Evolutionary conservation across 2,888 invertebrate species (phyloP).

Genomic region (Linnaemya tessellans): DNA sequence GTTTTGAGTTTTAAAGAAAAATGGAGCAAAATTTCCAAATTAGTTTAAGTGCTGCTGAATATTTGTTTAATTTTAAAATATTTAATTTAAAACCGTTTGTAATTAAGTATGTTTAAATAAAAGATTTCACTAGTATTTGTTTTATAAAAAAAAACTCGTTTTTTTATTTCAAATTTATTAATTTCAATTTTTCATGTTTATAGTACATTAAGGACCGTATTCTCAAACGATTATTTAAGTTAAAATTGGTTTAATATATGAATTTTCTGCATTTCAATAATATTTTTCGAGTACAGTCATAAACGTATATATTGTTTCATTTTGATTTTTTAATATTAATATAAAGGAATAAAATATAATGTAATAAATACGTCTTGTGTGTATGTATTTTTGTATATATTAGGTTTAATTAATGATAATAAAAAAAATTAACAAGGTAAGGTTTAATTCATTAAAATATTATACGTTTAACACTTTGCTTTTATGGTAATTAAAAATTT

Average conservation of each 20-base stretch:
- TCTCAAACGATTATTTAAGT: background rate
- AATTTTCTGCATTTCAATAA: background rate
- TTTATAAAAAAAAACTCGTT: slow-evolving; percentile 1
- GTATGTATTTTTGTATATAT: slow-evolving; percentile 43
- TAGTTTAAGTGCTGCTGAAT: background rate
- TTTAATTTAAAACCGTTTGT: background rate
- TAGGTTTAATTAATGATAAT: slow-evolving; percentile 35
- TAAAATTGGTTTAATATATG: background rate
- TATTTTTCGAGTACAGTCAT: background rate
- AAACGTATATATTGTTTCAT: slow-evolving; percentile 31
- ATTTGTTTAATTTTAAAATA: background rate
- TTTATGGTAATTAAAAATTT: background rate
- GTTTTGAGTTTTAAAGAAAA: background rate
- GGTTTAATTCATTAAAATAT: slow-evolving; percentile 41
- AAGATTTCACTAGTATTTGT: background rate
- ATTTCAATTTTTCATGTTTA: slow-evolving; percentile 59
- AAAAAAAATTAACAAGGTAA: slow-evolving; percentile 52
- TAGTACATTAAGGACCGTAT: slow-evolving; percentile 40
- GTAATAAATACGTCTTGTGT: slow-evolving; percentile 67
- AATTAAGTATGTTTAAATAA: background rate
- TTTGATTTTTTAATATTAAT: slow-evolving; percentile 41
- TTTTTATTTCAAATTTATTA: slow-evolving; percentile 46
- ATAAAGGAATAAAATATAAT: slow-evolving; percentile 66
- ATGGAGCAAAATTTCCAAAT: background rate
- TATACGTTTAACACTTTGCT: slow-evolving; percentile 49